Evolutionary conservation across 2,797 vertebrate genomes (phyloP).

Genomic region (Ciconia nigra): DNA sequence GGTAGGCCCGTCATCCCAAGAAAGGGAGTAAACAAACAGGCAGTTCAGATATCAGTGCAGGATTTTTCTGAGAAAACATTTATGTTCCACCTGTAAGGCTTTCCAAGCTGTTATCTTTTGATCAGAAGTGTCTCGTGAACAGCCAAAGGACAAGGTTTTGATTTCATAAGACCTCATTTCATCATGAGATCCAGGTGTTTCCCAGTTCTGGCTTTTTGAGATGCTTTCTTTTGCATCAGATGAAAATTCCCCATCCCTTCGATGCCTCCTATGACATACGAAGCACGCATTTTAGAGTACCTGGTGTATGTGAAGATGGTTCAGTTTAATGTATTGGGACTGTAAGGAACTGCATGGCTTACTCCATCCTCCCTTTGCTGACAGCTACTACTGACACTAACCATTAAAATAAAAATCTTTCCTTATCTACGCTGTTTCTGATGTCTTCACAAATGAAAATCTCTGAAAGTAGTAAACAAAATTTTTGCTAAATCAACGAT

Average conservation of each 20-base stretch:
- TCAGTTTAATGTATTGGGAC: background rate
- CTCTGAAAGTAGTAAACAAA: background rate
- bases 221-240: background rate
- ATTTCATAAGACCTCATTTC: background rate
- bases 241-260: background rate
- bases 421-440: background rate
- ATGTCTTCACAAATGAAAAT: background rate
- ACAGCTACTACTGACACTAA: background rate
- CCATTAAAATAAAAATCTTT: background rate
- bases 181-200: background rate
- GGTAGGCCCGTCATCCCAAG: background rate
- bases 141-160: background rate
- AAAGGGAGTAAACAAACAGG: background rate
- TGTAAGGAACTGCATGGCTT: background rate
- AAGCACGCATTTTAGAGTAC: background rate
- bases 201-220: background rate
- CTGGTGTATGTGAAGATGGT: background rate
- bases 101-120: background rate
- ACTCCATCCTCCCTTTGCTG: background rate
- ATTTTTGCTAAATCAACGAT: background rate
- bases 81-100: background rate
- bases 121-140: background rate
- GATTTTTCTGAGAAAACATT: background rate
- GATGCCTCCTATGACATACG: accelerated
- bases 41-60: background rate